phyloP scores from a whole-genome alignment of 2,888 invertebrate species.

The Mythimna lalbum region DNA sequence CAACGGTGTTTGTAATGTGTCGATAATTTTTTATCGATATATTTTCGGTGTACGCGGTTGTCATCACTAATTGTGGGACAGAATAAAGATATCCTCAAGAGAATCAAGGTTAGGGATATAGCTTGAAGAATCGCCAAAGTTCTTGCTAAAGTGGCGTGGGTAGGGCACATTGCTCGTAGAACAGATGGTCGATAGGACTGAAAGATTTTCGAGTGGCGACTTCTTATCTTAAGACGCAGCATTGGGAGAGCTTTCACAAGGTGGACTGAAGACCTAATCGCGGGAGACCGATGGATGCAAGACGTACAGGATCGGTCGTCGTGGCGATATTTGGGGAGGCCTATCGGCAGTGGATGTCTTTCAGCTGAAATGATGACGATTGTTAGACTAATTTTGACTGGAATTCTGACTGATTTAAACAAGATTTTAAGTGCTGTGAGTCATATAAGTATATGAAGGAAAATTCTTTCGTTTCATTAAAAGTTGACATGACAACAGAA shows the following conservation, averaged over 20 bases:
- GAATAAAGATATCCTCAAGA: too few species aligned
- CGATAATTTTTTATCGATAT: conserved; percentile 59
- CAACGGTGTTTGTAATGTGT: conserved; percentile 44
- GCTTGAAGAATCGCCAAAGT: background rate
- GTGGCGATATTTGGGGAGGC: background rate
- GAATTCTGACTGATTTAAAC: too few species aligned
- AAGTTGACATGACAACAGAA: too few species aligned
- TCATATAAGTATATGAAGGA: too few species aligned
- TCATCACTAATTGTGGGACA: conserved; percentile 40
- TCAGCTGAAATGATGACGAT: too few species aligned
- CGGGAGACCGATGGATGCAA: too few species aligned
- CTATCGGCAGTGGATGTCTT: too few species aligned
- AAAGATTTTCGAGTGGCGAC: background rate
- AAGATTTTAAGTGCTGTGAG: too few species aligned
- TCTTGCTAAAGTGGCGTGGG: background rate
- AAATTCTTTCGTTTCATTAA: too few species aligned
- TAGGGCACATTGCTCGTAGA: background rate
- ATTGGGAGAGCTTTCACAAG: background rate
- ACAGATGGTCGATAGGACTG: background rate
- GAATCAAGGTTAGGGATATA: too few species aligned
- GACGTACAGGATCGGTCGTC: too few species aligned
- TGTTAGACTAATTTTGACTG: too few species aligned
- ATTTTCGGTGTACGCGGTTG: conserved; percentile 13
- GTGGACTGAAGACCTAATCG: background rate
- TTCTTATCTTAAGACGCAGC: background rate